phyloP scores from a whole-genome alignment of 2,113 vertebrate genomes.

The Piliocolobus tephrosceles region DNA sequence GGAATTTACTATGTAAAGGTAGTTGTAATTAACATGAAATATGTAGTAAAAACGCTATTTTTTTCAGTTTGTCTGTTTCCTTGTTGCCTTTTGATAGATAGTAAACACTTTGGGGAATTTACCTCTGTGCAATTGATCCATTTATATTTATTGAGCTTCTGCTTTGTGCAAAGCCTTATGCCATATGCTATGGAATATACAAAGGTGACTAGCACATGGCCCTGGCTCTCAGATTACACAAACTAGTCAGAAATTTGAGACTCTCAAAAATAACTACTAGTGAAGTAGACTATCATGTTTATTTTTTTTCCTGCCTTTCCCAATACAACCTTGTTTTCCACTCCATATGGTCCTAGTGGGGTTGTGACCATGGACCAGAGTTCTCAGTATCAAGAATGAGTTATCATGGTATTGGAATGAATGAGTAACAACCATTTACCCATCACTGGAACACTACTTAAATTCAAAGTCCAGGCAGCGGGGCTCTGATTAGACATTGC shows the following conservation, averaged over 20 bases:
- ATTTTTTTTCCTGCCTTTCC: background rate
- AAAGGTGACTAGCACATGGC: background rate
- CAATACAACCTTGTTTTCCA: background rate
- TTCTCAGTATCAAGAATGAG: background rate
- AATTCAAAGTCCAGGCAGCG: conserved; percentile 21
- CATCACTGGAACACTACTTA: background rate
- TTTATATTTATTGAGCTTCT: background rate
- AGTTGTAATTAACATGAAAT: background rate
- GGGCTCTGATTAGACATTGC: too few relatives aligned
- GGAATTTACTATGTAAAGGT: background rate
- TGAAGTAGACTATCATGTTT: background rate
- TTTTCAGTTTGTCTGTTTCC: conserved; percentile 1
- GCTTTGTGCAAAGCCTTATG: background rate
- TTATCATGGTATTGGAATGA: background rate
- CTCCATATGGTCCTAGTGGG: background rate
- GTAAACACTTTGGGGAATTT: background rate
- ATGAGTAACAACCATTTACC: background rate
- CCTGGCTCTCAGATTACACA: background rate
- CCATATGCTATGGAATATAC: background rate
- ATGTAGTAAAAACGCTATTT: background rate
- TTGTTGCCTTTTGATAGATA: background rate
- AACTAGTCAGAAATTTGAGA: background rate
- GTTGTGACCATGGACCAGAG: background rate
- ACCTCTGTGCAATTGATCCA: background rate
- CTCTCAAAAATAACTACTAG: background rate